A percentile compares a stretch with the other conserved stretches of the same genome.
phyloP scores from a whole-genome alignment of 2,113 vertebrate genomes.

The Podocnemis expansa region DNA sequence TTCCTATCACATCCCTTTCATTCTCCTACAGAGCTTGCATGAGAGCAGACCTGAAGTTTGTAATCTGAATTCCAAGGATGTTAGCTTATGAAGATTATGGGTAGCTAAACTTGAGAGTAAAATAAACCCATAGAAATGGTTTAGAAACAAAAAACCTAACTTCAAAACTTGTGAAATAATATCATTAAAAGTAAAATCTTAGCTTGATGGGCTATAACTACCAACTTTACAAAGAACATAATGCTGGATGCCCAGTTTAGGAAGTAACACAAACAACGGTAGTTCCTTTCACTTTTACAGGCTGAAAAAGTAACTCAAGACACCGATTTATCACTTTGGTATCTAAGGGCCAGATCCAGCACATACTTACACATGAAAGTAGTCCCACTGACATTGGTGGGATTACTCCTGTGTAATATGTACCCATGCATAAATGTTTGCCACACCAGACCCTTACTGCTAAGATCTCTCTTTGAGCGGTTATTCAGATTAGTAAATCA shows the following conservation, averaged over 20 bases:
- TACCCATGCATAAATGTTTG: not conserved
- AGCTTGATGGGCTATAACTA: not conserved
- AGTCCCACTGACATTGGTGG: not conserved
- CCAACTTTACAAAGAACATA: not conserved
- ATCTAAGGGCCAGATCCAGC: not conserved
- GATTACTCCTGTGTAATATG: not conserved
- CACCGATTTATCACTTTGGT: not conserved
- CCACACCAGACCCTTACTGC: not conserved
- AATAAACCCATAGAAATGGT: not conserved
- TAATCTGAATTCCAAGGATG: not conserved
- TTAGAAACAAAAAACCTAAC: not conserved
- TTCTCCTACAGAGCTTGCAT: accelerated
- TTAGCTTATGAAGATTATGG: accelerated
- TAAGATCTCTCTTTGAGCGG: constrained; percentile 29
- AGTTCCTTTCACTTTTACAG: not conserved
- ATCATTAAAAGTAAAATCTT: not conserved
- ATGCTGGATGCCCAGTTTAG: accelerated
- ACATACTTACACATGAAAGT: not conserved
- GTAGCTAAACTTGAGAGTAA: accelerated
- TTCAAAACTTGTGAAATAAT: not conserved
- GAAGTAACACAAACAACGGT: not conserved
- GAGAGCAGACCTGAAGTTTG: not conserved
- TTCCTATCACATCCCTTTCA: accelerated
- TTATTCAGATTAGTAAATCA: constrained; percentile 14
- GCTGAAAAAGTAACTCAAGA: not conserved